Percentiles rank a stretch among this genome's conserved stretches.
These are phyloP conservation scores for Aporophyla lueneburgensis DNA, from an alignment of 2,888 invertebrate species.

Conservation along the genomic window DNA sequence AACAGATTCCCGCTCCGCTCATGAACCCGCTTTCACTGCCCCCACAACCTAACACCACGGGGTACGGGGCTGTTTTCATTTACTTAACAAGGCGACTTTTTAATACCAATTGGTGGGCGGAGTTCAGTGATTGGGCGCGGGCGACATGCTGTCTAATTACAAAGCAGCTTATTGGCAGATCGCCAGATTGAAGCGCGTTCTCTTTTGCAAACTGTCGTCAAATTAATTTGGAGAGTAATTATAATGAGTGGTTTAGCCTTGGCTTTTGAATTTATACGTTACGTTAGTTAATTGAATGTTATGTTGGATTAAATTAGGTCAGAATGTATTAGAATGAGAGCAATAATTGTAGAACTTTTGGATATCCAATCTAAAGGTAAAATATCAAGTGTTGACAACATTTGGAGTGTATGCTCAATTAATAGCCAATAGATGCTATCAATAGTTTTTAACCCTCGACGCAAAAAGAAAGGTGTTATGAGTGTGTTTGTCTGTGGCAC, in stretches of 20 bases:
- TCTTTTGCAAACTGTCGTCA: slow-evolving; percentile 55
- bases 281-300: slow-evolving; percentile 26
- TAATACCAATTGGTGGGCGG: slow-evolving; percentile 84
- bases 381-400: neutral
- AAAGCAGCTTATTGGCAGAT: slow-evolving; percentile 70
- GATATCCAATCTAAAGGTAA: neutral
- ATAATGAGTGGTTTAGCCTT: slow-evolving; percentile 49
- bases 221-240: slow-evolving; percentile 61
- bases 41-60: slow-evolving; percentile 66
- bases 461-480: too few species aligned
- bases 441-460: too few species aligned
- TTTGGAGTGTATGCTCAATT: neutral
- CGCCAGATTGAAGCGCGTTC: slow-evolving; percentile 62
- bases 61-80: slow-evolving; percentile 85
- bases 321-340: neutral
- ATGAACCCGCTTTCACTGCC: slow-evolving; percentile 48
- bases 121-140: slow-evolving; percentile 70
- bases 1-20: slow-evolving; percentile 42
- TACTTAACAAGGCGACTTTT: slow-evolving; percentile 82
- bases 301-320: neutral
- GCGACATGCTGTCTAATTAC: slow-evolving; percentile 86
- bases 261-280: slow-evolving; percentile 33
- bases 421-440: too few species aligned
- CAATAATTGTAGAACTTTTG: neutral
- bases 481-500: too few species aligned